Evolutionary conservation across 2,888 invertebrate genomes (phyloP), one percentile per base, ranked within the genome.

Genomic region (Blera fallax): DNA sequence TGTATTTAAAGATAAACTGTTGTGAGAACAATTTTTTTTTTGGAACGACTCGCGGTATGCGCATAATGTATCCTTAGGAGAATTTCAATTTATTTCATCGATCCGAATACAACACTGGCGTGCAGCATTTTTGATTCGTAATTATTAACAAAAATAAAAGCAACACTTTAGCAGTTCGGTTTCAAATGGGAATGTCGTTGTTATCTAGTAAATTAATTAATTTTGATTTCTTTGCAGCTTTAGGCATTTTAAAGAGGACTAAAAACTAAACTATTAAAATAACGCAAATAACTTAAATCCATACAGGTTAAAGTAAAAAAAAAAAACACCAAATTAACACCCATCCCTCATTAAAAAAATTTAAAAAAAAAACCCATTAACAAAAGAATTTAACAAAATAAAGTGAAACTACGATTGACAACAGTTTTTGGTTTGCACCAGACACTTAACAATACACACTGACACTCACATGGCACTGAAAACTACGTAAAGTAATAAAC

Each of bases 161-260:
- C 21, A 37, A 50, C 8, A 56, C 21, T 37, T 48, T 54, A 50
- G 43, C 52, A 52, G 37, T 34, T 65, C 24, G 16, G 29, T 40
- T 34, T 14, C 50, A 79, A 50, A 62, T 58, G 64, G 29, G 69
- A 62, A 74, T 50, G 79, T 43, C 43, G 34, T 64, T 60, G 34
- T 62, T 69, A 14, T 73, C 48, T 69, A 45, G 32, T 64, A 18
- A 62, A 40, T 70, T 64, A 37, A 45, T 58, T 48, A 10, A 48
- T 60, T 32, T 84, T 76, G 2, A 70, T 80, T 80, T 65, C 50
- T 65, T 84, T 80, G 40, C 84, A 80, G 84, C 74, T 80, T 65
- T 76, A 84, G 84, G 74, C 70, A 70, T 43, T 54, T 70, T 34
- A 60, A 64, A 65, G 43, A 34, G 62, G 52, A 79, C 62, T 62